Percentiles rank a stretch among this genome's conserved stretches.
These are phyloP conservation scores for Ochotona princeps DNA, from an alignment of 2,113 vertebrate species.

Conservation along the genomic window DNA sequence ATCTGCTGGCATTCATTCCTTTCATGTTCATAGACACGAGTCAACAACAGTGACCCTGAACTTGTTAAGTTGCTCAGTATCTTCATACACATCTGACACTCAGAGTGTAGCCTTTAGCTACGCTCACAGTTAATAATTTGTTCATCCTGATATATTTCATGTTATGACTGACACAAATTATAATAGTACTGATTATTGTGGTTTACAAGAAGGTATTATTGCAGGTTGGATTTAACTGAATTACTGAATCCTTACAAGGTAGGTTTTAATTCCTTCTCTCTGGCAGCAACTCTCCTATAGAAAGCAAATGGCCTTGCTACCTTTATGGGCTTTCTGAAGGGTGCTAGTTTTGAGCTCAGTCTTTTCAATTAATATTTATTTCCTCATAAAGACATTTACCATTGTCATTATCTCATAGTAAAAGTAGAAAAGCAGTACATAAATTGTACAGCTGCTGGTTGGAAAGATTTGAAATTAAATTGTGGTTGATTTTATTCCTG, in stretches of 20 bases:
- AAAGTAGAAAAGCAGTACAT: conserved; percentile 84
- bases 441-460: conserved; percentile 82
- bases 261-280: conserved; percentile 76
- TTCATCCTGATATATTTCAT: conserved; percentile 76
- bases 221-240: conserved; percentile 82
- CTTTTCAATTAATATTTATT: conserved; percentile 87
- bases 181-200: conserved; percentile 80
- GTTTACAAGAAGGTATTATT: conserved; percentile 75
- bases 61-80: conserved; percentile 49
- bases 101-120: conserved; percentile 56
- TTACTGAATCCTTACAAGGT: conserved; percentile 82
- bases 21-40: conserved; percentile 22
- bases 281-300: conserved; percentile 78
- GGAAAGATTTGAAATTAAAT: conserved; percentile 85
- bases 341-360: conserved; percentile 79
- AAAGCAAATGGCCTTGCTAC: conserved; percentile 73
- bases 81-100: too few species aligned
- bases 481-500: conserved; percentile 83
- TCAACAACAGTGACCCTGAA: conserved; percentile 64
- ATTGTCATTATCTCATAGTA: conserved; percentile 85
- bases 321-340: conserved; percentile 67
- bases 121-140: conserved; percentile 68
- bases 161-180: conserved; percentile 69
- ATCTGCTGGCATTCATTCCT: conserved; percentile 67
- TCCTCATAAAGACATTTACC: conserved; percentile 85